Percentiles rank a stretch among this genome's conserved stretches.
Conservation (phyloP, 2,888 invertebrate species). For the Mythimna impura region DNA sequence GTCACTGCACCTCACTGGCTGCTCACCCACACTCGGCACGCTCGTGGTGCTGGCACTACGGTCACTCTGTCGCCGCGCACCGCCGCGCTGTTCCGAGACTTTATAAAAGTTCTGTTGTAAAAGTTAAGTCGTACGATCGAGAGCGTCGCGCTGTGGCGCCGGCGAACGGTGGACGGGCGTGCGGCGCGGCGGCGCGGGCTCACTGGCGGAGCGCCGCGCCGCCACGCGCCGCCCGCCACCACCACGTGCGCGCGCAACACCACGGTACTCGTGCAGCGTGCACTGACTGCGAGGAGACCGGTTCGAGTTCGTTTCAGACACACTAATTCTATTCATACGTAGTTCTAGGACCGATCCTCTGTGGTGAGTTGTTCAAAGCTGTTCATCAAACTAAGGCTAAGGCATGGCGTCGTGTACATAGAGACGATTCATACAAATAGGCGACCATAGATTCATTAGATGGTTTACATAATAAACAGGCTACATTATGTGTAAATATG, state of each 20-base stretch:
- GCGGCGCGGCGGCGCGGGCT: slow-evolving; percentile 30
- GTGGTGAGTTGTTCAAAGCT: neutral
- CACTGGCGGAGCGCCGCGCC: slow-evolving; percentile 24
- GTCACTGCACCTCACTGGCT: slow-evolving; percentile 36
- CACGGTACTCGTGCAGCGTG: neutral
- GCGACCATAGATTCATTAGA: too few relatives aligned
- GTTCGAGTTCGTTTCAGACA: neutral
- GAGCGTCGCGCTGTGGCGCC: slow-evolving; percentile 16
- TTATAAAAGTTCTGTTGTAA: slow-evolving; percentile 37
- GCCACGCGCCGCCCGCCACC: slow-evolving; percentile 5
- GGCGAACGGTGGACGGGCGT: slow-evolving; percentile 1
- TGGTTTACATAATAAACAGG: neutral
- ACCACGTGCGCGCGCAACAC: slow-evolving; percentile 36
- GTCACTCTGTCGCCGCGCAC: neutral
- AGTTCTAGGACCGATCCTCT: neutral
- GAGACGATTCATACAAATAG: too few relatives aligned
- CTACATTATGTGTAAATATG: neutral
- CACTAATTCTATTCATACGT: neutral
- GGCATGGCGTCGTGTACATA: too few relatives aligned
- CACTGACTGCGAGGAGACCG: neutral
- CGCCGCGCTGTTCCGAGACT: neutral
- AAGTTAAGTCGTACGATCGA: slow-evolving; percentile 22
- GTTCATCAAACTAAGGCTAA: too few relatives aligned
- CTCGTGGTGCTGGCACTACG: neutral
- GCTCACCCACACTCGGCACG: slow-evolving; percentile 4